Conservation (phyloP, 2,888 invertebrate genomes). For the Pterostichus madidus region DNA sequence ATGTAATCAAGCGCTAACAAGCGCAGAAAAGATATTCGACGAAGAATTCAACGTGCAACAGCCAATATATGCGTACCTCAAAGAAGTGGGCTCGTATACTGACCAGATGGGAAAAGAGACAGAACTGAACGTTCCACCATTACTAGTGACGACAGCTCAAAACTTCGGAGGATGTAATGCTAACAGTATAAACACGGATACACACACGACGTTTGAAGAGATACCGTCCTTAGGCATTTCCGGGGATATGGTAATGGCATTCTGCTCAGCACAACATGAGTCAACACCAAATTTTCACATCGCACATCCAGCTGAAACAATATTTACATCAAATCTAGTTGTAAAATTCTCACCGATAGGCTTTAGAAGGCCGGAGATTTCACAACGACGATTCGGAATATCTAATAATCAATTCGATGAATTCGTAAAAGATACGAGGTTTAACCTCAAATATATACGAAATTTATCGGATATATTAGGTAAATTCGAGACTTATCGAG, state of each 20-base stretch:
- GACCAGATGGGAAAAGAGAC: no score
- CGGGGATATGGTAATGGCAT: conserved; percentile 73
- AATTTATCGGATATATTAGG: conserved; percentile 70
- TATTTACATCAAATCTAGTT: conserved; percentile 69
- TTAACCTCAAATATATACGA: conserved; percentile 69
- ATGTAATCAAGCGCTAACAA: no score
- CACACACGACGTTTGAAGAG: conserved; percentile 72
- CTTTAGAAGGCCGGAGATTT: conserved; percentile 68
- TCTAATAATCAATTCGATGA: conserved; percentile 69
- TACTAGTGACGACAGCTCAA: conserved; percentile 70
- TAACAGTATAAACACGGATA: conserved; percentile 68
- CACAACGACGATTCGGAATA: conserved; percentile 69
- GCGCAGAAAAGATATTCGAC: no score
- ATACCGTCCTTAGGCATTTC: conserved; percentile 72
- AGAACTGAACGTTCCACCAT: no score
- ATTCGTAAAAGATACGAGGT: no score
- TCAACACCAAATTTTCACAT: conserved; percentile 71
- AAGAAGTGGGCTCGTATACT: no score
- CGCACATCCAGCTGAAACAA: conserved; percentile 68
- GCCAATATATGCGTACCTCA: no score
- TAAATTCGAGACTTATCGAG: conserved; percentile 69
- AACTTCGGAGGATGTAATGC: conserved; percentile 71
- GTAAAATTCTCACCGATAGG: conserved; percentile 70
- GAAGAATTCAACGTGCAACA: no score
- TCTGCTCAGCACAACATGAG: conserved; percentile 70